Evolutionary conservation across 1,140 invertebrate genomes (phyloP), one percentile per base, ranked within the genome.

Genomic region (Acromyrmex heyeri): DNA sequence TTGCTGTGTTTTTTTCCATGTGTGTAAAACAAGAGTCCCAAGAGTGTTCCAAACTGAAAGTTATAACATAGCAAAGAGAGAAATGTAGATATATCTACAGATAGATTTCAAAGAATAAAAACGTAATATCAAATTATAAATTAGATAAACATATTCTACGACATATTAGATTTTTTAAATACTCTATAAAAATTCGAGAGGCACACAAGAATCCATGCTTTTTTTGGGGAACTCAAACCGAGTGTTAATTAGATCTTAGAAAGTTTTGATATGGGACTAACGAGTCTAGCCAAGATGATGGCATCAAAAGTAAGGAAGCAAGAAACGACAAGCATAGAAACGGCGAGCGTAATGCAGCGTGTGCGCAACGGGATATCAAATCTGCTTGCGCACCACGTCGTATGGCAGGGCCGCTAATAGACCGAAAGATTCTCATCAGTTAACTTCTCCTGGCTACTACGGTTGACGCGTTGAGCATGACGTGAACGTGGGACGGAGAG

Each of bases 381-480:
- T 93, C 89, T 91, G 87, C 79, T 88, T 76, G 89, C 90, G 87
- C 91, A 86, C 89, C 91, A 88, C 87, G 88, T 89, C 87, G 86
- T 86, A 44, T 92, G 92, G 91, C 93, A 92, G 88, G 85, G 93
- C 93, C 93, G 93, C 93, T 94, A 94, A 94, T 94, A 95, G 93
- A 94, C 93, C 91, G 90, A 92, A 91, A 93, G 92, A 93, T 92
- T 91, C 92, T 93, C 92, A 91, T 94, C 92, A 85, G 90, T 93
- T 94, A 87, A 87, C 89, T 87, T 91, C 75, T 70, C 69, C 65
- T 85, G 44, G 77, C 69, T 83, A 83, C 69, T 78, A 89, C 70
- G 86, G 77, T 78, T 83, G 72, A 77, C 81, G 69, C 34, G 73
- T 44, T 53, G 76, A 57, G 65, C 57, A 59, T 82, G 75, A 53